Evolutionary conservation across 1,140 invertebrate species (phyloP), one percentile per base, ranked within the genome.

Genomic region (Drosophila simulans): DNA sequence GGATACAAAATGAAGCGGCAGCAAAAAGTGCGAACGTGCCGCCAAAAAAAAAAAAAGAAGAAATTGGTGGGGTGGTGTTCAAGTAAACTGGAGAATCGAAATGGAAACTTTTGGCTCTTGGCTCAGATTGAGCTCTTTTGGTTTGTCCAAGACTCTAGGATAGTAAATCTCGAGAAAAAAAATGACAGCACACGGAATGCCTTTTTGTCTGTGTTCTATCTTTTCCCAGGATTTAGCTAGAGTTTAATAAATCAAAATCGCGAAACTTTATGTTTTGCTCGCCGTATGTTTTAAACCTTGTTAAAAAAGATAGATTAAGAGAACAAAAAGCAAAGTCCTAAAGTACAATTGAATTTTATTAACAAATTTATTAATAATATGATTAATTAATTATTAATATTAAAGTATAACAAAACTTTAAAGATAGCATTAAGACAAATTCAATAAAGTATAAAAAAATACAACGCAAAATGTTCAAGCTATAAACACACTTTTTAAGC

Each of bases 231-330:
- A 53, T 58, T 72, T 75, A 68, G 51, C 66, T 54, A 69, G 59
- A 80, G 77, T 80, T 90, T 72, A 90, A 86, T 90, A 90, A 90
- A 90, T 90, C 82, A 86, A 83, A 90, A 83, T 80, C 77, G 83
- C 58, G 82, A 22, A 22, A 22, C 20, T 22, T 80, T 77, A 71
- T 56, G 74, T 81, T 81, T 74, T 70, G 62, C 76, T 73, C 75
- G 75, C 15, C n/a, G 31, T 25, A 15, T 78, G 74, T 25, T 51
- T 66, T n/a, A 48, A n/a, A 7, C 13, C 5, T 48, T 25, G 2
- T 48, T 25, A 25, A 27, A 12, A 48, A 22, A 31, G 20, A 22
- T 2, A 22, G 20, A 22, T 22, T 22, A 22, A 22, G 20, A 22
- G 20, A 31, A 31, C 1, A 31, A 8, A 5, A 27, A 7, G 25